Evolutionary conservation across 2,888 invertebrate genomes (phyloP).

Genomic region (Euclidia mi): DNA sequence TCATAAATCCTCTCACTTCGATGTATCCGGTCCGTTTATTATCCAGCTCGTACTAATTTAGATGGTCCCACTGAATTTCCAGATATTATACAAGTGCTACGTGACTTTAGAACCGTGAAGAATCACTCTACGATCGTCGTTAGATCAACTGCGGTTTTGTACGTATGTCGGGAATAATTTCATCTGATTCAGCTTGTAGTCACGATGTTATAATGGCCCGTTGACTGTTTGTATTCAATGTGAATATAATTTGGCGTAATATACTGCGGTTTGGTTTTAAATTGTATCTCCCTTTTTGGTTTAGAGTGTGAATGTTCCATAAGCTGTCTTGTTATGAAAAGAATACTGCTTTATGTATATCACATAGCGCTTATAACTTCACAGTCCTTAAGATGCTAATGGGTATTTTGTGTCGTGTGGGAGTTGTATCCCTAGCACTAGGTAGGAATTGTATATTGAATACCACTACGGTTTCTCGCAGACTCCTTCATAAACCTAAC

Average conservation of each 20-base stretch:
- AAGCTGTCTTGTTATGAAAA: too few relatives aligned
- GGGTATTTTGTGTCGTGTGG: too few relatives aligned
- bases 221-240: not conserved
- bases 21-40: constrained; percentile 75
- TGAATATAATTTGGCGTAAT: not conserved
- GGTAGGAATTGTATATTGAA: too few relatives aligned
- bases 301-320: too few relatives aligned
- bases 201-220: constrained; percentile 10
- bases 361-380: too few relatives aligned
- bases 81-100: constrained; percentile 76
- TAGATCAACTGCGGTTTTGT: constrained; percentile 66
- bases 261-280: too few relatives aligned
- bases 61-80: constrained; percentile 70
- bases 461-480: too few relatives aligned
- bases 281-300: too few relatives aligned
- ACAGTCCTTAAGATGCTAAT: too few relatives aligned
- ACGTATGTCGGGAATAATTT: constrained; percentile 57
- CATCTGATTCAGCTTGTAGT: constrained; percentile 47
- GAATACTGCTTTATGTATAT: too few relatives aligned
- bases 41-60: constrained; percentile 75
- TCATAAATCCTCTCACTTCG: constrained; percentile 69
- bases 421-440: too few relatives aligned
- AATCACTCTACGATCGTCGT: constrained; percentile 52
- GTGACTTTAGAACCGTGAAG: constrained; percentile 72
- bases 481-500: too few relatives aligned